Evolutionary conservation across 2,797 vertebrate genomes (phyloP), one percentile per base, ranked within the genome.

Genomic region (Onychomys leucogaster): DNA sequence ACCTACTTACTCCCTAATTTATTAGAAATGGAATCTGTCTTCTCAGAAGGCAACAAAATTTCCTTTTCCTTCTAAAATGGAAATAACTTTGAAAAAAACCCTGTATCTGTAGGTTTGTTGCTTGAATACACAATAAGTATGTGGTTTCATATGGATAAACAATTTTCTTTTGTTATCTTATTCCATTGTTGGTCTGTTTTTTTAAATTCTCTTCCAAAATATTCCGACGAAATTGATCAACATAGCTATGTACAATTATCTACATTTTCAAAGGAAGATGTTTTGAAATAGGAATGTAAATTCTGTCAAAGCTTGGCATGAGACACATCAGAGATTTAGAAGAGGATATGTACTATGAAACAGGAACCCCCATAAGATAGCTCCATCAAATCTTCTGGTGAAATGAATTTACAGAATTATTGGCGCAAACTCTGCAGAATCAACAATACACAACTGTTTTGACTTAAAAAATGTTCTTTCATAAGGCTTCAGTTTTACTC

Each of bases 31-130:
- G 34, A 90, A 77, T 32, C 4, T 77, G 21, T 46, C 43, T 81
- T 77, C 57, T 71, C 71, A 87, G 89, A 76, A 11, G 91, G 21
- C 34, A 14, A 37, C 7, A 89, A 1, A 85, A 75, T 88, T 92
- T 67, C 46, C 21, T 34, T 75, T 90, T 37, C n/a, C 46, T 90
- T 69, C 90, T 92, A 61, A 23, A 7, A 87, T 27, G 65, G 73
- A 90, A 92, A 81, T 67, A 90, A 49, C 55, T 73, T 81, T 90
- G n/a, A 90, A 92, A 89, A 89, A 46, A 14, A 55, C 6, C 17
- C 71, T 34, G 52, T 55, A 59, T 84, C 32, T n/a, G 34, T 55
- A 90, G 29, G 73, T 61, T 93, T 6, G 55, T 77, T 82, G 12
- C 0, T 41, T 55, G 41, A 76, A 92, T 46, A 46, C 25, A 92